phyloP scores from a whole-genome alignment of 2,797 vertebrate species.

The Triplophysa yarkandensis region DNA sequence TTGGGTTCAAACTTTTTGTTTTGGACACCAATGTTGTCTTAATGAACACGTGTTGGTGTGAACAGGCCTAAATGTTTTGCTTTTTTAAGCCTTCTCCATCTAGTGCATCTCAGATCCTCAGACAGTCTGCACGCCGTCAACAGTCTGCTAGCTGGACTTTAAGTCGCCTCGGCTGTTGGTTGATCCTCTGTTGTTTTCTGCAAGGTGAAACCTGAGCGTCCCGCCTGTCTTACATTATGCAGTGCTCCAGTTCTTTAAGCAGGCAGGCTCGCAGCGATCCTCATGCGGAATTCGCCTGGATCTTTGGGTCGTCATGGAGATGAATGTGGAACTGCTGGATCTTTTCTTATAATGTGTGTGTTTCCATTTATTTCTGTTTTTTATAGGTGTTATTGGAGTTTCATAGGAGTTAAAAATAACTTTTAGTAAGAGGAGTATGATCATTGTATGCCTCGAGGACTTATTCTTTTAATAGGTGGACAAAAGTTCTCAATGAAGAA shows the following conservation, averaged over 20 bases:
- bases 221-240: conserved; percentile 52
- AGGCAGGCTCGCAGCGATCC: background rate
- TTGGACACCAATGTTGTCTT: too few species aligned
- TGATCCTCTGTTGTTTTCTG: conserved; percentile 11
- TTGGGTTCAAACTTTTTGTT: too few species aligned
- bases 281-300: conserved; percentile 10
- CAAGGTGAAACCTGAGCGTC: conserved; percentile 46
- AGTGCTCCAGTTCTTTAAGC: conserved; percentile 32
- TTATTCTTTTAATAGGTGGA: background rate
- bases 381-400: too few species aligned
- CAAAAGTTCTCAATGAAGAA: background rate
- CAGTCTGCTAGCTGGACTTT: background rate
- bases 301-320: conserved; percentile 32
- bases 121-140: background rate
- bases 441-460: background rate
- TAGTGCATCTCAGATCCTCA: background rate
- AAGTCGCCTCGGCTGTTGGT: conserved; percentile 14
- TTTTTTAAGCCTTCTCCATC: too few species aligned
- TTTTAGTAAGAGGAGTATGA: background rate
- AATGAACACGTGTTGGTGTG: too few species aligned
- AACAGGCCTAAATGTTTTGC: too few species aligned
- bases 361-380: too few species aligned
- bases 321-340: background rate
- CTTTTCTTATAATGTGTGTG: background rate
- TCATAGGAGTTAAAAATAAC: background rate